phyloP scores from a whole-genome alignment of 2,797 vertebrate genomes.

The Mus minutoides region DNA sequence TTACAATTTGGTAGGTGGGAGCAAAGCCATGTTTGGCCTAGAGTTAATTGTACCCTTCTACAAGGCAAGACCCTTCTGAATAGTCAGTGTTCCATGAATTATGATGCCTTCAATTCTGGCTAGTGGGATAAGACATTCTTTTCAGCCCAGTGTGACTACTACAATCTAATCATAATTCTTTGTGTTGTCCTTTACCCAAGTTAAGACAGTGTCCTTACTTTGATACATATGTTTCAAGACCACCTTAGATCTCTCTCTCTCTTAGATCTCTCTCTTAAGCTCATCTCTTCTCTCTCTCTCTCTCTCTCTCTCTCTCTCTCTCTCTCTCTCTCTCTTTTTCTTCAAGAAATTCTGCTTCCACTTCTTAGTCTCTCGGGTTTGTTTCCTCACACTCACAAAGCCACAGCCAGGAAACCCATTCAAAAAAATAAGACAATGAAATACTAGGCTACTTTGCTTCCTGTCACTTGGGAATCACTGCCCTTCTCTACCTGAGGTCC shows the following conservation, averaged over 20 bases:
- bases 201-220: background rate
- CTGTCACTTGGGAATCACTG: background rate
- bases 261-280: too few relatives aligned
- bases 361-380: background rate
- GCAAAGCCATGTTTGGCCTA: conserved; percentile 13
- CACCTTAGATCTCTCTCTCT: too few relatives aligned
- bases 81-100: background rate
- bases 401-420: background rate
- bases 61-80: background rate
- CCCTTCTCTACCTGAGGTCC: background rate
- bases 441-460: background rate
- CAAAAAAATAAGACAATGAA: background rate
- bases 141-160: background rate
- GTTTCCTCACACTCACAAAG: background rate
- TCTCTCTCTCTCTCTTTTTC: background rate
- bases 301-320: background rate
- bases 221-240: background rate
- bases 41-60: background rate
- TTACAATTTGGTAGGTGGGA: conserved; percentile 50
- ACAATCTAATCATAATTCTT: background rate
- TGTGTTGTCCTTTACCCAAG: background rate
- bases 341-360: background rate
- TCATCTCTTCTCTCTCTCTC: too few relatives aligned
- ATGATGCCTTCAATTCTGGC: background rate
- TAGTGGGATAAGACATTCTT: background rate